Base-by-base conservation (phyloP, 1,140 invertebrate species). In the Sesamia nonagrioides region DNA sequence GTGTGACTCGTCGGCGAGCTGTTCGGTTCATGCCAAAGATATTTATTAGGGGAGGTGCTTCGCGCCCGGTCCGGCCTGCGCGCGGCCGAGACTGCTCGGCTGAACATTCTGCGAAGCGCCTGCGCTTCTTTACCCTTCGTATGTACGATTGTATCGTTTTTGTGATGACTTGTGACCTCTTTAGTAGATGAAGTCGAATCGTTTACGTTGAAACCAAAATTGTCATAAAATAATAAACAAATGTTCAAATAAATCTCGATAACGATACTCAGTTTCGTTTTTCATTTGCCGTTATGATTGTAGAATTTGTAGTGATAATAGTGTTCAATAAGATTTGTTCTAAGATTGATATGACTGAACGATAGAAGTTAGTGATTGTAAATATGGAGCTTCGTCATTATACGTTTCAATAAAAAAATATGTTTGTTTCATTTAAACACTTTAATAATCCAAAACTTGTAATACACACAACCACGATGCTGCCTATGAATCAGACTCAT, bases 1-100 rank as follows among this genome's bases (percentile, higher is more conserved):
- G 90, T 89, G 90, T 91, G 87, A 85, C 84, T 88, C 88, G 88
- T 90, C 89, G 84, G 87, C 90, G 91, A 93, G 87, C 92, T 90
- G 88, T 89, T 91, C 92, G 88, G 92, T 93, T 94, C 91, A 94
- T 94, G 92, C 93, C 93, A 94, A 94, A 94, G 93, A 94, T 94
- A 94, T 93, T 94, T 94, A 93, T 93, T 92, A 90, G 88, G 86
- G 83, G 87, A 86, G 89, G 88, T 84, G 91, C 88, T 88, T 86
- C 86, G 85, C 86, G 88, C 84, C 80, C 81, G 82, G 77, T 56
- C 71, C 76, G 54, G 79, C 45, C 18, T 42, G 50, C 72, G 52
- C 56, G 48, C 21, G 61, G 52, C 52, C 73, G 54, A 69, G 61
- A 13, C 81, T 48, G 63, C 72, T 83, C 82, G 83, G 72, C 84